A percentile compares a stretch with the other conserved stretches of the same genome.
These are phyloP conservation scores for Setipinna tenuifilis DNA, from an alignment of 2,797 vertebrate species.

Conservation along the genomic window DNA sequence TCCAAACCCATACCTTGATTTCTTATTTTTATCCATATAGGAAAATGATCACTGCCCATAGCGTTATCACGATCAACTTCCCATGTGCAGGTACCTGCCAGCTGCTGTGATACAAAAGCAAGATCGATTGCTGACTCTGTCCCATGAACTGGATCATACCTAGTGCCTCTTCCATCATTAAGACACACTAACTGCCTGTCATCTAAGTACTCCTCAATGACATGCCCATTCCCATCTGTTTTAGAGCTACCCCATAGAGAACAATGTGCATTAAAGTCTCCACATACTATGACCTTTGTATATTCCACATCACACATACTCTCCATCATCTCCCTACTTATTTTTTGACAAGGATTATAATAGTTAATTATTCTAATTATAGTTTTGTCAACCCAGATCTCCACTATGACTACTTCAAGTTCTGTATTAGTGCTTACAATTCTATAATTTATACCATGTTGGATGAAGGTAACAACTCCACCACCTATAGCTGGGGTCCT, in stretches of 20 bases:
- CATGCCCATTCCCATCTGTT: no score
- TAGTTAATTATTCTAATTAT: constrained; percentile 21
- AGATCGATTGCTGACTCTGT: no score
- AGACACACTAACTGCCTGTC: background rate
- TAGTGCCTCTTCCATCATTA: background rate
- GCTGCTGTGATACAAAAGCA: background rate
- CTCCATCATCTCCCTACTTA: no score
- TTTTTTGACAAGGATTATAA: background rate
- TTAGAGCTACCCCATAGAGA: no score
- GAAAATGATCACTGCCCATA: no score
- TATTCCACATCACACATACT: no score
- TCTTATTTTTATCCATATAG: background rate
- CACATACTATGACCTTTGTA: no score
- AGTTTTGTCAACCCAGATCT: background rate
- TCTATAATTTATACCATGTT: no score
- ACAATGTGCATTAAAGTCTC: no score
- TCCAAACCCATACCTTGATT: background rate
- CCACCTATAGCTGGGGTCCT: background rate
- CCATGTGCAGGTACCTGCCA: no score
- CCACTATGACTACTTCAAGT: background rate
- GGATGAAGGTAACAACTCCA: background rate
- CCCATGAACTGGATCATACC: background rate
- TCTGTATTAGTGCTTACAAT: no score
- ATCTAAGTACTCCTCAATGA: background rate
- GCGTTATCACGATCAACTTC: no score